Evolutionary conservation across 2,888 invertebrate genomes (phyloP), one percentile per base, ranked within the genome.

Genomic region (Unio delphinus): DNA sequence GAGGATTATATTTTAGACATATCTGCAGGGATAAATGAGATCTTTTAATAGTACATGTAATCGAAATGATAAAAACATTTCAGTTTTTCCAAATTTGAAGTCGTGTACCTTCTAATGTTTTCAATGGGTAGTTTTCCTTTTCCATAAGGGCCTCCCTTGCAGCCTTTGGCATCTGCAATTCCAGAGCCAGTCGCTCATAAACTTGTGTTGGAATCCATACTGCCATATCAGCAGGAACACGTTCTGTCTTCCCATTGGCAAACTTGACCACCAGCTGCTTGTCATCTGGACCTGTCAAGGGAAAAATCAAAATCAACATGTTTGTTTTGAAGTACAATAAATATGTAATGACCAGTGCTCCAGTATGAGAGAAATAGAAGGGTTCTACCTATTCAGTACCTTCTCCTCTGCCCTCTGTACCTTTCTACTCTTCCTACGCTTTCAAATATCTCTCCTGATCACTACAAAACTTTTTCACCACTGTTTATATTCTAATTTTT

Each of bases 121-220:
- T 82, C 66, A 75, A 67, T 1, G 89, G 89, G 69, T 89, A 89
- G 59, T 80, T 70, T 20, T 83, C 82, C 68, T 83, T 74, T n/a
- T 72, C 69, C 23, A 84, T 80, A 5, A 89, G 77, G n/a, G 83
- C 80, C 56, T 80, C 72, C 34, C 89, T 78, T 5, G 88, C 86
- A 57, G 83, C 84, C n/a, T 68, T 70, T 7, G 90, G 89, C 82
- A 89, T 87, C 67, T 86, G 83, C 6, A 89, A 78, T 67, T 89
- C 89, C 67, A 89, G 80, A 3, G 83, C 75, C 5, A 89, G 76
- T 34, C 89, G 76, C 66, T 90, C 88, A 72, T 84, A 89, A 64
- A 89, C 81, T 20, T 81, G 76, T 54, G 77, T 76, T 4, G 89
- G 89, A 8, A 89, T 83, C 89, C 89, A 90, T 26, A 89, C 78